Conservation (phyloP, 2,797 vertebrate species). For the Galaxias olidus region DNA sequence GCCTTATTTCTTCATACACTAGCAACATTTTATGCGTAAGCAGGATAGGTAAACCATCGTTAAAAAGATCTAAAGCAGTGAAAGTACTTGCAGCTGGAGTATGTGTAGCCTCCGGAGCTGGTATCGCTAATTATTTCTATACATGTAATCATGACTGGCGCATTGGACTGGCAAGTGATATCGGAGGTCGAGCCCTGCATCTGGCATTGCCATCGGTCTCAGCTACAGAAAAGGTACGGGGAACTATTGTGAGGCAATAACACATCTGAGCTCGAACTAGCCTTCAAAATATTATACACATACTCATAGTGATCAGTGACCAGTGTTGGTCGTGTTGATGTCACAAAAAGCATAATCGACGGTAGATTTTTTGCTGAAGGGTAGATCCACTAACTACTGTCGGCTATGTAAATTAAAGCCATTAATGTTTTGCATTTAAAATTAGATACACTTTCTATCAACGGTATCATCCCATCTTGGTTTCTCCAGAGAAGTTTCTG, state of each 20-base stretch:
- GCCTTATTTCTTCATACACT: slow-evolving; percentile 46
- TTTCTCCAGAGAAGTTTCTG: no score
- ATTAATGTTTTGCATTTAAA: no score
- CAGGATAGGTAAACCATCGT: slow-evolving; percentile 10
- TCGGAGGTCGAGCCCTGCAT: slow-evolving; percentile 48
- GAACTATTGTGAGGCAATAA: background rate
- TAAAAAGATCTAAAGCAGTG: slow-evolving; percentile 19
- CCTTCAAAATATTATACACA: no score
- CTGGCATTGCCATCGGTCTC: slow-evolving; percentile 64
- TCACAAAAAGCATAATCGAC: no score
- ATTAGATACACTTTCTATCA: no score
- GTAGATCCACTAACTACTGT: no score
- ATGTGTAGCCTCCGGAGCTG: slow-evolving; percentile 43
- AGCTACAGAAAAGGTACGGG: slow-evolving; percentile 65
- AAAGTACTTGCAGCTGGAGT: slow-evolving; percentile 41
- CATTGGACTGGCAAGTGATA: slow-evolving; percentile 30
- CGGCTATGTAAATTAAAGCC: no score
- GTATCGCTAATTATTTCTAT: slow-evolving; percentile 30
- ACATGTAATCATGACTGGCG: background rate
- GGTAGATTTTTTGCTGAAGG: no score
- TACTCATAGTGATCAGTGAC: no score
- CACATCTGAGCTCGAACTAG: no score
- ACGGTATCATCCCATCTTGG: no score
- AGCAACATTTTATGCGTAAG: slow-evolving; percentile 22
- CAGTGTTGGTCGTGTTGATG: no score